phyloP scores from a whole-genome alignment of 2,797 vertebrate genomes.

The Phoxinus dragarum region DNA sequence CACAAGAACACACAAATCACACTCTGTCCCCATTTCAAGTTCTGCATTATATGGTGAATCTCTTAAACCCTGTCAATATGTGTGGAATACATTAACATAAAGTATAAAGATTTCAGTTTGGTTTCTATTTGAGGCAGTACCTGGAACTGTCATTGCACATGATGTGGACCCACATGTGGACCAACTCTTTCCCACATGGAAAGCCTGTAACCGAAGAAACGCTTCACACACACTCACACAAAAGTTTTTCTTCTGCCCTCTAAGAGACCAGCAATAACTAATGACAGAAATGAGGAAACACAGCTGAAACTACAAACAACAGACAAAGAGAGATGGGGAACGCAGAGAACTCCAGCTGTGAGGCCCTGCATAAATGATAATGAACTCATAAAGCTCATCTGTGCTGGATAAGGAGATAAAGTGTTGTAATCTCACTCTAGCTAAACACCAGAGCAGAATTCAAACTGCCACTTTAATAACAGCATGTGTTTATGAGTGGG shows the following conservation, averaged over 20 bases:
- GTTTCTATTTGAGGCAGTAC: not conserved
- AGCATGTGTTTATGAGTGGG: constrained; percentile 28
- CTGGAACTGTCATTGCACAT: not conserved
- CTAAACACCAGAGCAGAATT: constrained; percentile 33
- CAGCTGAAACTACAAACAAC: constrained; percentile 45
- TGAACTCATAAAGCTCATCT: constrained; percentile 67
- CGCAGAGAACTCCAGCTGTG: constrained; percentile 69
- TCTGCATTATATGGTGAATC: not conserved
- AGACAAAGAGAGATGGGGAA: constrained; percentile 33
- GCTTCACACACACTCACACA: not conserved
- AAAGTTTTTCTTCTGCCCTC: constrained; percentile 65
- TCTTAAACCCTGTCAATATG: not conserved
- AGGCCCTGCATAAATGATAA: constrained; percentile 73
- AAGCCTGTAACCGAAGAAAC: not conserved
- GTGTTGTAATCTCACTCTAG: constrained; percentile 43
- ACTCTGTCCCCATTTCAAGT: constrained; percentile 70
- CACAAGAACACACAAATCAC: constrained; percentile 68
- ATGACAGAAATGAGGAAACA: constrained; percentile 68
- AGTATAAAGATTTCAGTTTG: not conserved
- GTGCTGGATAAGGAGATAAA: constrained; percentile 50
- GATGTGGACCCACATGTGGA: not conserved
- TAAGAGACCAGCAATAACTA: constrained; percentile 72
- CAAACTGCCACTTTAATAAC: constrained; percentile 48
- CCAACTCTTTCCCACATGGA: not conserved
- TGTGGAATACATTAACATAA: too few relatives aligned